A percentile compares a stretch with the other conserved stretches of the same genome.
Conservation (phyloP, 2,113 vertebrate species). For the Mustelus asterias region DNA sequence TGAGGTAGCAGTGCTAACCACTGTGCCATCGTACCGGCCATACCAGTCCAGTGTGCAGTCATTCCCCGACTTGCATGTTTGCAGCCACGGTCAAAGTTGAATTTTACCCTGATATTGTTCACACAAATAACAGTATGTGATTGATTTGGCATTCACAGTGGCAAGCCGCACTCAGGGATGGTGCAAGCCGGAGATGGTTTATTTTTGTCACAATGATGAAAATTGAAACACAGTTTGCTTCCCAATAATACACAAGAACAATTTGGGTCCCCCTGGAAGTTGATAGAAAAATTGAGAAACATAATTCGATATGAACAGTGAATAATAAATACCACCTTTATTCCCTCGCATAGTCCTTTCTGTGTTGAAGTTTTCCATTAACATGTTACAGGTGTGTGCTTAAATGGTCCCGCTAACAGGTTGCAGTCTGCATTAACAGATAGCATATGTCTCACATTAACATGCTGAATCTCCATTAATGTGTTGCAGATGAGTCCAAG, state of each 20-base stretch:
- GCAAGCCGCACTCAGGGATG: not conserved
- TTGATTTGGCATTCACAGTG: not conserved
- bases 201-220: not conserved
- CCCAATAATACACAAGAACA: not conserved
- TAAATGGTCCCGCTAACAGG: conserved; percentile 26
- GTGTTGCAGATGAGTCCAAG: conserved; percentile 12
- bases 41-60: not conserved
- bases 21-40: no score
- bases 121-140: not conserved
- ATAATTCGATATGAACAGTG: not conserved
- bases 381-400: not conserved
- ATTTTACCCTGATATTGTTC: not conserved
- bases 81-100: not conserved
- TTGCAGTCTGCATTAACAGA: conserved; percentile 17
- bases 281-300: not conserved
- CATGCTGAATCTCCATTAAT: conserved; percentile 11
- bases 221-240: not conserved
- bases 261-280: not conserved
- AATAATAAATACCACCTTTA: conserved; percentile 28
- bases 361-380: not conserved
- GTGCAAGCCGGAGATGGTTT: not conserved
- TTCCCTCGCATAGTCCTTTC: not conserved
- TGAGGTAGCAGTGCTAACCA: no score
- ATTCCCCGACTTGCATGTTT: not conserved
- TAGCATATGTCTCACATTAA: not conserved